Evolutionary conservation across 1,140 invertebrate species (phyloP).

Genomic region (Formica selysi): DNA sequence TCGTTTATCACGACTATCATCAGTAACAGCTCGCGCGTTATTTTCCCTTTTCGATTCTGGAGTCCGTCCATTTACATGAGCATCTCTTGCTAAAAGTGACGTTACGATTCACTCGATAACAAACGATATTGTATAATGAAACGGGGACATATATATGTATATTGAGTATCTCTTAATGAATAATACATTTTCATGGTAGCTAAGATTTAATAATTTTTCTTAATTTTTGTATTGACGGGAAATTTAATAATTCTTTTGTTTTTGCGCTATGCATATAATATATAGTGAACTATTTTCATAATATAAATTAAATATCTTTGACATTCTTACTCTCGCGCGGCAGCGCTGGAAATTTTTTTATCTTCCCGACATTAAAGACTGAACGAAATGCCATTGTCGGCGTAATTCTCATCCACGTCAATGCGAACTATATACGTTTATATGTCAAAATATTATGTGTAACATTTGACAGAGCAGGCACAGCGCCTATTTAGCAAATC

Average conservation of each 20-base stretch:
- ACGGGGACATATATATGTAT: neutral
- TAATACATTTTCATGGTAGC: neutral
- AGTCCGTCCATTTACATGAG: conserved; percentile 48
- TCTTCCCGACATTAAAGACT: conserved; percentile 30
- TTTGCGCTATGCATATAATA: neutral
- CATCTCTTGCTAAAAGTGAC: conserved; percentile 11
- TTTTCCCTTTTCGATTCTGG: conserved; percentile 16
- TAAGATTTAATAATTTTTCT: conserved; percentile 22
- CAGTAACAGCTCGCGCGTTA: conserved; percentile 17
- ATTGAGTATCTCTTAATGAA: neutral
- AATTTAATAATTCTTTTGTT: neutral
- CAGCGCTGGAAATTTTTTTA: neutral
- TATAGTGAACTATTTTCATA: conserved; percentile 29
- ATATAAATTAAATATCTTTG: conserved; percentile 24
- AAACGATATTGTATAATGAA: conserved; percentile 11
- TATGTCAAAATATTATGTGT: conserved; percentile 40
- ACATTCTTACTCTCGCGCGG: neutral
- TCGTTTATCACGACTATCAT: conserved; percentile 62
- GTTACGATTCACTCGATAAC: neutral
- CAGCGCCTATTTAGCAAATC: conserved; percentile 48
- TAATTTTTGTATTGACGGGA: neutral
- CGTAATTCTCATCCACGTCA: neutral
- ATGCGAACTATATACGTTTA: neutral
- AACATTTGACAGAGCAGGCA: neutral
- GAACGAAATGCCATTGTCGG: neutral